Evolutionary conservation across 1,140 invertebrate genomes (phyloP), one percentile per base, ranked within the genome.

Genomic region (Pogonomyrmex californicus): DNA sequence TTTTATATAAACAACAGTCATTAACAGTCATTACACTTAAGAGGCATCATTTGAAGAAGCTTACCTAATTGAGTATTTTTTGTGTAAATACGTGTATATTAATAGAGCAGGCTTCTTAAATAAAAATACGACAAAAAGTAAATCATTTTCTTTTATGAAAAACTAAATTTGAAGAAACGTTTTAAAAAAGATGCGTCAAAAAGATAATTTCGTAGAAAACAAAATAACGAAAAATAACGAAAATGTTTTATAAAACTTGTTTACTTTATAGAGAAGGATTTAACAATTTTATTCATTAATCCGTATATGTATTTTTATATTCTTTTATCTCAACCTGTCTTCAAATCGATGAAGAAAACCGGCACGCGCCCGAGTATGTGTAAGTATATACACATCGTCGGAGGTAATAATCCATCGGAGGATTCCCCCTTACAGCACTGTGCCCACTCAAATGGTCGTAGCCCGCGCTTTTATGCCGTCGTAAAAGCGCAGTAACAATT

Each of bases 401-500:
- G 89, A 89, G 87, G 91, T 92, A 92, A 93, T 94, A 94, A 94
- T 93, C 93, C 94, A 91, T 91, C 91, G 91, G 90, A 91, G 87
- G 90, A 91, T 88, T 91, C 91, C 91, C 92, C 90, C 86, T 85
- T 85, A 79, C 86, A 68, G 77, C 88, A 78, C 81, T 66, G 78
- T 92, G 86, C 87, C 91, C 92, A 93, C 93, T 95, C 93, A 93
- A 94, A 93, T 88, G 93, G 89, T 94, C 94, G 94, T 95, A 93
- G 91, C 88, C 90, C 92, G 94, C 90, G 94, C 93, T 95, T 95
- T 95, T 95, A 95, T 94, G 94, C 49, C 89, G 86, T 95, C 95
- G 94, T 95, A 95, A 95, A 95, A 95, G 92, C 90, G 92, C 86
- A 93, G 93, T 95, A 95, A 95, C 94, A 95, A 95, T 95, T 95